A percentile compares a stretch with the other conserved stretches of the same genome.
Conservation (phyloP, 2,113 vertebrate species). For the Colossoma macropomum region DNA sequence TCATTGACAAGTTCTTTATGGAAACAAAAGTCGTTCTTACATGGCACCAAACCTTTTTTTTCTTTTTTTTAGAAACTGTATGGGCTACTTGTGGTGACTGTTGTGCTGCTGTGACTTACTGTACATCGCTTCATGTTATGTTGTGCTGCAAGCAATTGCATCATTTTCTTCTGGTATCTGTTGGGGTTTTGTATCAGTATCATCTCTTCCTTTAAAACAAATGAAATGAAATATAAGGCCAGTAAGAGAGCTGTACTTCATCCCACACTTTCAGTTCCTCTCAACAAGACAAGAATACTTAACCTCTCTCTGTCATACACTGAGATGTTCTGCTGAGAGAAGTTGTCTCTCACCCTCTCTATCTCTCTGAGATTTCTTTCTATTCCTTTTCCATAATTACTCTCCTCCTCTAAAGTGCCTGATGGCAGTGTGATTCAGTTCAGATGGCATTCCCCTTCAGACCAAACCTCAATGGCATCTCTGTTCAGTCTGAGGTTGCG, state of each 20-base stretch:
- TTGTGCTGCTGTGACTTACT: too few species aligned
- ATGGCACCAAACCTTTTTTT: too few species aligned
- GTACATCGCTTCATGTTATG: too few species aligned
- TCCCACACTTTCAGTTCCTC: too few species aligned
- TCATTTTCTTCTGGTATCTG: too few species aligned
- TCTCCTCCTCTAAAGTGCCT: conserved; percentile 54
- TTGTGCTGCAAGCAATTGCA: too few species aligned
- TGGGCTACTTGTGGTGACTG: too few species aligned
- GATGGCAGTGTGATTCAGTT: conserved; percentile 71
- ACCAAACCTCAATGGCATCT: conserved; percentile 71
- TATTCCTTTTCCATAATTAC: conserved; percentile 1
- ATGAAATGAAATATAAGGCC: too few species aligned
- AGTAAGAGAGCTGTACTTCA: not conserved
- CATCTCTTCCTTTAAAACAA: too few species aligned
- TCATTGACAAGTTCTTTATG: too few species aligned
- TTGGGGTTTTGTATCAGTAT: not conserved
- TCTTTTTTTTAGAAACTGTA: too few species aligned
- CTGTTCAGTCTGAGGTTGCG: conserved; percentile 65
- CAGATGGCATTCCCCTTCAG: conserved; percentile 68
- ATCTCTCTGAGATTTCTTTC: not conserved
- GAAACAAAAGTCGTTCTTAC: too few species aligned
- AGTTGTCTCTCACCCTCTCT: not conserved
- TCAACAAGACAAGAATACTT: not conserved
- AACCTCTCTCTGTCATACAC: not conserved
- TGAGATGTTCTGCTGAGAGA: not conserved